Evolutionary conservation across 2,888 invertebrate genomes (phyloP).

Genomic region (Pycnomerus fuliginosus): DNA sequence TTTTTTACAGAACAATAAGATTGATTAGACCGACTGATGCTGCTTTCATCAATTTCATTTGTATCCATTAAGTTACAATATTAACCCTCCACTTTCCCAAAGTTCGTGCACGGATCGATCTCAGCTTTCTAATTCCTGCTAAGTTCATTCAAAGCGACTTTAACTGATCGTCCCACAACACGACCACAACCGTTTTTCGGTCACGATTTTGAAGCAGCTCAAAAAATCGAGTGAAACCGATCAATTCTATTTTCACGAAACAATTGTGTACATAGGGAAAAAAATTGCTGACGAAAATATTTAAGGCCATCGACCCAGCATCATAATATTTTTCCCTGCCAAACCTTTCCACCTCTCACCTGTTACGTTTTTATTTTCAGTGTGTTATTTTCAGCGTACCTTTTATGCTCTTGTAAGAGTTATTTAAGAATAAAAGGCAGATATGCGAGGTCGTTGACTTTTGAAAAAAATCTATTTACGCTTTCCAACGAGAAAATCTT

Average conservation of each 20-base stretch:
- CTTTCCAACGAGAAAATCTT: too few relatives aligned
- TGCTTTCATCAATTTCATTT: too few relatives aligned
- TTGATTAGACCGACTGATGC: too few relatives aligned
- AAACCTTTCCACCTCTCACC: conserved; percentile 20
- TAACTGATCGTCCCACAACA: conserved; percentile 26
- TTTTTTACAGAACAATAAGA: too few relatives aligned
- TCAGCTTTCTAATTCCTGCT: conserved; percentile 31
- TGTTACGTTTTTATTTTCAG: conserved; percentile 18
- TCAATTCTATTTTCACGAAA: too few relatives aligned
- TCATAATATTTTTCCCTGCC: conserved; percentile 21
- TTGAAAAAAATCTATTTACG: too few relatives aligned
- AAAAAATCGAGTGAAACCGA: too few relatives aligned
- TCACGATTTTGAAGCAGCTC: conserved; percentile 28
- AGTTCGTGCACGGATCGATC: conserved; percentile 25
- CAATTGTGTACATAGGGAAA: too few relatives aligned
- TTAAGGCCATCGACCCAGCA: conserved; percentile 17
- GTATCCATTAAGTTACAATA: not conserved
- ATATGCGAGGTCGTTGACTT: too few relatives aligned
- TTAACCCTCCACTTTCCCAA: not conserved
- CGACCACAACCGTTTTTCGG: conserved; percentile 24
- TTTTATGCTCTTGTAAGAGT: too few relatives aligned
- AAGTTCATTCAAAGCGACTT: conserved; percentile 11
- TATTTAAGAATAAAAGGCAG: too few relatives aligned
- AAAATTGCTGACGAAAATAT: too few relatives aligned
- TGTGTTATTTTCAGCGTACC: conserved; percentile 15